Evolutionary conservation across 2,113 vertebrate species (phyloP).

Genomic region (Ceuthmochares aereus): DNA sequence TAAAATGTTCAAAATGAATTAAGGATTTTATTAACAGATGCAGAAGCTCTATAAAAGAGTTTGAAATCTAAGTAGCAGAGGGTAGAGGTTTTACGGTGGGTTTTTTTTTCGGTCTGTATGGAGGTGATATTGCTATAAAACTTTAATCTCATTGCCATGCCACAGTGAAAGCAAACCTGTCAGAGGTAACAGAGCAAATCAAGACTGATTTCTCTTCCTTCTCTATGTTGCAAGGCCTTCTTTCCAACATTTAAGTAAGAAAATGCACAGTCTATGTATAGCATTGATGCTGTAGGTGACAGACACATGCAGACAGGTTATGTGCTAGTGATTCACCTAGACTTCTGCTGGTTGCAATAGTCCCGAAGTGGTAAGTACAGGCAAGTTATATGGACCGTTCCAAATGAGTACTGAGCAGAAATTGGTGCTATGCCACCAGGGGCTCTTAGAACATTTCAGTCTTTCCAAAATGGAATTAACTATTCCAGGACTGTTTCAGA

Average conservation of each 20-base stretch:
- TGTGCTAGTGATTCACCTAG: not conserved
- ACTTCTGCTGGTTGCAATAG: not conserved
- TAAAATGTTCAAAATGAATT: conserved; percentile 71
- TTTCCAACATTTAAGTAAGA: not conserved
- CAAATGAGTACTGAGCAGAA: not conserved
- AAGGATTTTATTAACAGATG: conserved; percentile 64
- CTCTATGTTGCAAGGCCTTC: not conserved
- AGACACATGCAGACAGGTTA: not conserved
- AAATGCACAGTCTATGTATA: rapidly evolving
- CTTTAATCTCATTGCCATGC: conserved; percentile 60
- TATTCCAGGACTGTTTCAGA: not conserved
- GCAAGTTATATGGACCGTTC: not conserved
- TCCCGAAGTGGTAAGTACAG: not conserved
- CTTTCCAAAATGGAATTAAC: not conserved
- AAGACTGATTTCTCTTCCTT: conserved; percentile 1
- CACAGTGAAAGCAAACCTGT: conserved; percentile 61
- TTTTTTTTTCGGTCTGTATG: not conserved
- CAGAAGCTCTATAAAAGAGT: conserved; percentile 43
- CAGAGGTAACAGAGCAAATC: conserved; percentile 61
- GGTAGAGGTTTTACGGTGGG: not conserved
- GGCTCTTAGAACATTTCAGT: not conserved
- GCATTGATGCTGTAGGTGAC: not conserved
- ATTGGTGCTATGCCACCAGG: not conserved
- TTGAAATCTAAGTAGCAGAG: conserved; percentile 49
- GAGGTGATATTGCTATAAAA: conserved; percentile 57